phyloP scores from a whole-genome alignment of 2,888 invertebrate genomes.

The Ptilodon capucinus region DNA sequence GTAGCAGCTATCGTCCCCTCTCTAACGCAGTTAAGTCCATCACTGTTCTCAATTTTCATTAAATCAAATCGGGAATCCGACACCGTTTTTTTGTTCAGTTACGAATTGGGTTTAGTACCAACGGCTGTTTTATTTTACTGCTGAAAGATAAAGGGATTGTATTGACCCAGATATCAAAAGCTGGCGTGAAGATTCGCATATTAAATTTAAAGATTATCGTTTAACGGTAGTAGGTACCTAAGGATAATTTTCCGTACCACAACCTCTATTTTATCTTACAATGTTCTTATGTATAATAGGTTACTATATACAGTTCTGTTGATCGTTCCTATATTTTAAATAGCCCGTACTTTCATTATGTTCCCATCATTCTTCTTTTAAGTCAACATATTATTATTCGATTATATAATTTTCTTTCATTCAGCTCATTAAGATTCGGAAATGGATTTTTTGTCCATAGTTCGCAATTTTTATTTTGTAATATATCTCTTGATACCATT shows the following conservation, averaged over 20 bases:
- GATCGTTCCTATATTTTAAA: too few species aligned
- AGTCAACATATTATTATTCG: too few species aligned
- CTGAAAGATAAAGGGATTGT: not conserved
- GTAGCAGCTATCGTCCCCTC: conserved; percentile 11
- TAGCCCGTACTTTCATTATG: too few species aligned
- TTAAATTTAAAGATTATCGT: not conserved
- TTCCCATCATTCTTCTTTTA: too few species aligned
- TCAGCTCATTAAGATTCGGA: too few species aligned
- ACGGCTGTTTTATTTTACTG: not conserved
- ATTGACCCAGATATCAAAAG: not conserved
- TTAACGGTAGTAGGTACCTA: too few species aligned
- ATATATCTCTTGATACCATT: not conserved
- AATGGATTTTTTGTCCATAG: too few species aligned
- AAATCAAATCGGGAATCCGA: conserved; percentile 7
- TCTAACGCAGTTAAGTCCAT: conserved; percentile 1
- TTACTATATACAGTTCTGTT: too few species aligned
- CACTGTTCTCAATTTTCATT: conserved; percentile 14
- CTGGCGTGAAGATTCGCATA: not conserved
- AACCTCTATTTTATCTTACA: too few species aligned
- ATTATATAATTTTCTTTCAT: too few species aligned
- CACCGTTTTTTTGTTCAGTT: conserved; percentile 7
- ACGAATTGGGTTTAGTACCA: conserved; percentile 5
- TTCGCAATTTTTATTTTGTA: not conserved
- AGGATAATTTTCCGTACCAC: too few species aligned
- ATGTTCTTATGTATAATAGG: too few species aligned